phyloP scores from a whole-genome alignment of 2,888 invertebrate species.

The Acleris laterana region DNA sequence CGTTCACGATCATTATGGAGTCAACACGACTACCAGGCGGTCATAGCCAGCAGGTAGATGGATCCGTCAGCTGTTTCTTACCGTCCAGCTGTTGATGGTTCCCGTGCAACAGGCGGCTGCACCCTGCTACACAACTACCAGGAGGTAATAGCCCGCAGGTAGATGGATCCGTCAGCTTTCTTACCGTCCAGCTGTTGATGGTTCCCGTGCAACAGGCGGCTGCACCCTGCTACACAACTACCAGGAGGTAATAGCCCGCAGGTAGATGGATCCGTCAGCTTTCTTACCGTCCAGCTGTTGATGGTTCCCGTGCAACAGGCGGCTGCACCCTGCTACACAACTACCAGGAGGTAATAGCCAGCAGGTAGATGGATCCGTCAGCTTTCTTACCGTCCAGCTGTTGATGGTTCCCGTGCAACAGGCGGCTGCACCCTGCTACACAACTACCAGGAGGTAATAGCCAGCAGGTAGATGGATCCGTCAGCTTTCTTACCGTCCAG shows the following conservation, averaged over 20 bases:
- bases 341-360: conserved; percentile 95
- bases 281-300: conserved; percentile 89
- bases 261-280: conserved; percentile 94
- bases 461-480: conserved; percentile 97
- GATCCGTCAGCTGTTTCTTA: conserved; percentile 82
- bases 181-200: conserved; percentile 92
- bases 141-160: conserved; percentile 94
- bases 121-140: conserved; percentile 99
- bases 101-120: too few relatives aligned
- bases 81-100: conserved; percentile 92
- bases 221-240: conserved; percentile 98
- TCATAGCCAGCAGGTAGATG: conserved; percentile 96
- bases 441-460: conserved; percentile 96
- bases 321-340: conserved; percentile 98
- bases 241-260: conserved; percentile 95
- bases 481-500: conserved; percentile 86
- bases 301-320: conserved; percentile 94
- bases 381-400: conserved; percentile 86
- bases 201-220: conserved; percentile 93
- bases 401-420: conserved; percentile 94
- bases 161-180: conserved; percentile 92
- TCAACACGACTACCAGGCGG: conserved; percentile 98
- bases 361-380: conserved; percentile 97
- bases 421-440: conserved; percentile 97
- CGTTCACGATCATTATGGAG: conserved; percentile 97